A percentile compares a stretch with the other conserved stretches of the same genome.
These are phyloP conservation scores for Blastomussa wellsi DNA, from an alignment of 92 coral and sea anemone species.

Conservation along the genomic window DNA sequence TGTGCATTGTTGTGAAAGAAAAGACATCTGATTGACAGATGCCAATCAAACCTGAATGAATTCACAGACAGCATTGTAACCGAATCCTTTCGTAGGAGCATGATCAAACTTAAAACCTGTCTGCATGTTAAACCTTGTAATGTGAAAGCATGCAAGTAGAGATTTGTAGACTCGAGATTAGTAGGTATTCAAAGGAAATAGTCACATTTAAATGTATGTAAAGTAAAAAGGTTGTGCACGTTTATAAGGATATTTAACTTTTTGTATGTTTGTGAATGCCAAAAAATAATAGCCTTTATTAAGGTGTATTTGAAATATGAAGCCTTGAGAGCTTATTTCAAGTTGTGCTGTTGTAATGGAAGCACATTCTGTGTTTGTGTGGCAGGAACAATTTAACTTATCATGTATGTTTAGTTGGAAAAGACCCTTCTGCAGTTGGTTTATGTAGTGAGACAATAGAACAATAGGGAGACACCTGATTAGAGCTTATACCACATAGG, in stretches of 20 bases:
- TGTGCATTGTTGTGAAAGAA: constrained; percentile 44
- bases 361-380: not conserved
- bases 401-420: not conserved
- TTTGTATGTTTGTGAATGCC: not conserved
- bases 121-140: not conserved
- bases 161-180: not conserved
- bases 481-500: not conserved
- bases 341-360: not conserved
- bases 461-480: not conserved
- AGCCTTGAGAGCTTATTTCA: not conserved
- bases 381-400: not conserved
- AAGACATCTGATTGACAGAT: constrained; percentile 33
- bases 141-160: not conserved
- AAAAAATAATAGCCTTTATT: not conserved
- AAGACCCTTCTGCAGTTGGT: not conserved
- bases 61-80: constrained; percentile 1
- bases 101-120: not conserved
- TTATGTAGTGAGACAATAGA: not conserved
- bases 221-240: not conserved
- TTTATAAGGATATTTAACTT: not conserved
- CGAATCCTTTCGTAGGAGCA: not conserved
- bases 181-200: not conserved
- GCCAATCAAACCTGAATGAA: constrained; percentile 16
- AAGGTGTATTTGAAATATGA: not conserved
- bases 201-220: not conserved